Percentiles rank a stretch among this genome's conserved stretches.
Conservation (phyloP, 2,113 vertebrate species). For the Hypanus sabinus region DNA sequence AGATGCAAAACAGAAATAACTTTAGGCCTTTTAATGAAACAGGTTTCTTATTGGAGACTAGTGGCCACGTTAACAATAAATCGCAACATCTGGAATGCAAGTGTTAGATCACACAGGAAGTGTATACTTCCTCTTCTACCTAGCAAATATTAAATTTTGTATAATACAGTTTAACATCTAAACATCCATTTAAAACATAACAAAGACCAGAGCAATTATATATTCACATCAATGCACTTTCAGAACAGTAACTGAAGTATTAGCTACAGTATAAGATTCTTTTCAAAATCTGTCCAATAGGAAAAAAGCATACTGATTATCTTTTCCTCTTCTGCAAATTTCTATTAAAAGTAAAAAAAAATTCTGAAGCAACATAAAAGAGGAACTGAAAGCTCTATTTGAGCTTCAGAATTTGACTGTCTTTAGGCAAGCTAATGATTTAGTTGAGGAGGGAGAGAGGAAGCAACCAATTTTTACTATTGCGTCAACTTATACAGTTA, state of each 20-base stretch:
- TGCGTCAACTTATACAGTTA: neutral
- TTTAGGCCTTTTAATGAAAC: neutral
- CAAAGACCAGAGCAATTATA: neutral
- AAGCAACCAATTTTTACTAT: neutral
- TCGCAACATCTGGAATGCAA: neutral
- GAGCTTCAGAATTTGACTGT: neutral
- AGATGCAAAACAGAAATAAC: neutral
- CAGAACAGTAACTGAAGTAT: neutral
- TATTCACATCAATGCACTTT: neutral
- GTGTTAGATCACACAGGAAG: neutral
- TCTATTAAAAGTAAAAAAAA: neutral
- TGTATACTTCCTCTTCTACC: neutral
- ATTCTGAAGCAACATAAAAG: neutral
- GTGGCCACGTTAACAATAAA: conserved; percentile 11
- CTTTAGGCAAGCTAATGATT: neutral
- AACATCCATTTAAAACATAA: neutral
- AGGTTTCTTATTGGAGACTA: conserved; percentile 5
- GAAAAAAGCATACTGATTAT: neutral
- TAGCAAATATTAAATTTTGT: neutral
- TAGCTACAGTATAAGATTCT: neutral
- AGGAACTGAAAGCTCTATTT: neutral
- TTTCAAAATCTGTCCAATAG: neutral
- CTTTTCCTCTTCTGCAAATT: neutral
- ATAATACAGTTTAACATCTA: neutral
- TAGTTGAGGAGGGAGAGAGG: neutral